phyloP scores from a whole-genome alignment of 2,888 invertebrate species.

The Biston stratarius region DNA sequence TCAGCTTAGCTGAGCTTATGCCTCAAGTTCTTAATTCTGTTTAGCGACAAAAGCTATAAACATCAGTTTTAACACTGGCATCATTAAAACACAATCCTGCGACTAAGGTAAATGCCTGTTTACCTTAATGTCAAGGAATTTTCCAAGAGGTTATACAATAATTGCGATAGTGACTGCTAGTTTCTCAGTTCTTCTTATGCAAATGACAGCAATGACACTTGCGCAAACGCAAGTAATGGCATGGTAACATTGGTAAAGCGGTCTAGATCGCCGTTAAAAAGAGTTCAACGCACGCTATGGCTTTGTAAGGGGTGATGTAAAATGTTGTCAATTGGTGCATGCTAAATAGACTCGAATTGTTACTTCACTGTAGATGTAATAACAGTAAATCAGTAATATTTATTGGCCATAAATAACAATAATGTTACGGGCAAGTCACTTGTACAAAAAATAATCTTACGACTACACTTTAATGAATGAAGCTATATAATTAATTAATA shows the following conservation, averaged over 20 bases:
- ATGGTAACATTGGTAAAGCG: conserved; percentile 35
- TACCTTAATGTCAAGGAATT: conserved; percentile 52
- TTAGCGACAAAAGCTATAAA: not conserved
- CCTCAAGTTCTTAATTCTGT: no score
- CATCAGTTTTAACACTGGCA: not conserved
- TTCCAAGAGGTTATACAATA: conserved; percentile 70
- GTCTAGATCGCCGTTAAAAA: conserved; percentile 41
- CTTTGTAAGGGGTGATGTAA: conserved; percentile 28
- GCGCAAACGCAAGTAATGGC: conserved; percentile 58
- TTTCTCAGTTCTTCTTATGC: conserved; percentile 67
- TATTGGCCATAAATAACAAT: no score
- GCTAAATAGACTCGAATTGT: conserved; percentile 3
- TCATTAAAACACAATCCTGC: conserved; percentile 5
- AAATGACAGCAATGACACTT: conserved; percentile 78
- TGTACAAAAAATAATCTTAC: no score
- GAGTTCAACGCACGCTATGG: conserved; percentile 61
- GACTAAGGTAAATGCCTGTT: conserved; percentile 8
- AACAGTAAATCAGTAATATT: no score
- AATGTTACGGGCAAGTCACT: no score
- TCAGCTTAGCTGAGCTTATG: no score
- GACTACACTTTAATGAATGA: no score
- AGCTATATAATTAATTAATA: no score
- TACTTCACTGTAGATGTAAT: not conserved
- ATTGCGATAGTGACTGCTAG: conserved; percentile 57
- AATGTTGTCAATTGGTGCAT: conserved; percentile 18